These are phyloP conservation scores for Tenodera sinensis DNA, from an alignment of 2,888 invertebrate species.

Conservation along the genomic window DNA sequence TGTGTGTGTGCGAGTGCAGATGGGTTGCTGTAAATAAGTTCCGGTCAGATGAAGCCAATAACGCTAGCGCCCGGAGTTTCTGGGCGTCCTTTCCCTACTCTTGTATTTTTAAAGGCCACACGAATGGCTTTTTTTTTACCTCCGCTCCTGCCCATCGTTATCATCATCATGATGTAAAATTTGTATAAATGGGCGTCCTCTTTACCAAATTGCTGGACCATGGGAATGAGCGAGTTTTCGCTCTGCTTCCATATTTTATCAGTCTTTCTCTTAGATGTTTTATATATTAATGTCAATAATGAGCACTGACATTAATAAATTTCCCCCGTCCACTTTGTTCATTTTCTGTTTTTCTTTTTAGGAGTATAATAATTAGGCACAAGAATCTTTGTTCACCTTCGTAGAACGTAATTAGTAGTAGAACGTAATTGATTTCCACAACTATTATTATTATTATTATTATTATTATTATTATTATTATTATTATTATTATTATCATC, in stretches of 20 bases:
- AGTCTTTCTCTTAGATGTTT: background rate
- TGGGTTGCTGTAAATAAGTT: slow-evolving; percentile 15
- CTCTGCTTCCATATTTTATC: background rate
- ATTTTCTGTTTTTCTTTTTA: too few species aligned
- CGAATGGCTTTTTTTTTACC: background rate
- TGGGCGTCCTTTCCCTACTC: background rate
- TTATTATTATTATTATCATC: too few species aligned
- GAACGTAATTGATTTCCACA: too few species aligned
- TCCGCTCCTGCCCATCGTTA: background rate
- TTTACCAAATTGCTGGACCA: background rate
- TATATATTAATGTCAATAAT: background rate
- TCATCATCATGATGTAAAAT: background rate
- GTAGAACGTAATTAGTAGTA: too few species aligned
- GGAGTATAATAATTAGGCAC: too few species aligned
- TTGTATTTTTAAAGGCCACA: background rate
- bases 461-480: too few species aligned
- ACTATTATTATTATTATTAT: too few species aligned
- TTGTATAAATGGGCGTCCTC: background rate
- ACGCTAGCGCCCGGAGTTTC: background rate
- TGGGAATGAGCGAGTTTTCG: background rate
- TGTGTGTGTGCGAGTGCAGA: background rate
- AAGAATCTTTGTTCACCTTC: too few species aligned
- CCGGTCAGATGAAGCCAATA: slow-evolving; percentile 18
- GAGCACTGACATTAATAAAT: background rate
- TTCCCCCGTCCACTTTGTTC: too few species aligned